Base-by-base conservation (phyloP, 2,797 vertebrate genomes). In the Coilia nasus region DNA sequence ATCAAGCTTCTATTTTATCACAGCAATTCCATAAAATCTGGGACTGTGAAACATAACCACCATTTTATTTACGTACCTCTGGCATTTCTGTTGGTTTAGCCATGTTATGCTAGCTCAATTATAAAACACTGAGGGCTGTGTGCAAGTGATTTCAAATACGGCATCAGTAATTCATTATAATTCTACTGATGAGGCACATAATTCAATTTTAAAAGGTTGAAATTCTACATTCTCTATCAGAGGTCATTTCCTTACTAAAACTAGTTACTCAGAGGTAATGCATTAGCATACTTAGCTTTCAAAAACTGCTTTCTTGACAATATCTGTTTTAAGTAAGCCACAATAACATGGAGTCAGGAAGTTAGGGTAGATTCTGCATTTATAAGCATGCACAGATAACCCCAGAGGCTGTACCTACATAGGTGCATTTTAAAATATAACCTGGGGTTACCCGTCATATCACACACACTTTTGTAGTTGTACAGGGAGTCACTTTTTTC, bases 1-100 rank as follows among this genome's bases (percentile, higher is more conserved):
- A 94, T 95, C 94, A 96, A 95, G 95, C 94, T 94, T 95, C 95
- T 95, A 93, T 96, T 97, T 97, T 97, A 98, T 98, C 97, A 98
- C 94, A 94, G 93, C 93, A 95, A 94, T 94, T 93, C 94, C 96
- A 96, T 96, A 97, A 97, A 94, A 97, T 62, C 95, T 96, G 95
- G 95, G 96, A 97, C 96, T 93, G 89, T 92, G 94, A 93, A 92
- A 94, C 95, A 92, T 93, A 94, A 95, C 94, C 93, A 93, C 94
- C 94, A 94, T 96, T 97, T 96, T 96, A 96, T 96, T 95, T 97
- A 95, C 97, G 96, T 96, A 96, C 94, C 95, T 93, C 92, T 95
- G 95, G 96, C 31, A 35, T 41, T 44, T 41, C 71, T 44, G 71
- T 78, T 78, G 71, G 71, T 41, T 78, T 31, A 44, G 35, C 19